phyloP scores from a whole-genome alignment of 2,113 vertebrate genomes.

The Piprites chloris region DNA sequence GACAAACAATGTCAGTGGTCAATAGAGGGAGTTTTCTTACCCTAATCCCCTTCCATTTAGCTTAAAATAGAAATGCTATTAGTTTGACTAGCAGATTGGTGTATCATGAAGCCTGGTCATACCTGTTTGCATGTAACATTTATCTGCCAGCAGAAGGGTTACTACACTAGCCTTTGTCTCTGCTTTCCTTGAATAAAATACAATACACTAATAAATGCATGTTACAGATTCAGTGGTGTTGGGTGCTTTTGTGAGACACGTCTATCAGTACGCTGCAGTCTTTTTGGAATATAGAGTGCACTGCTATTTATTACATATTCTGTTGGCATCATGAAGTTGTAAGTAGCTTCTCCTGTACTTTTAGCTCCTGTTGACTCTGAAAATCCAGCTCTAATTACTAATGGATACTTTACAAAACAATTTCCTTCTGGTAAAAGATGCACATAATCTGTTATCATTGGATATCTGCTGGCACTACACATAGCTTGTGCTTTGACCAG shows the following conservation, averaged over 20 bases:
- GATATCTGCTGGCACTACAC: neutral
- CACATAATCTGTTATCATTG: neutral
- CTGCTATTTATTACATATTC: neutral
- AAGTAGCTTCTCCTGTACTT: neutral
- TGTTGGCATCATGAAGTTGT: neutral
- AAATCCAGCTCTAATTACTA: neutral
- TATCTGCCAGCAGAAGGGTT: neutral
- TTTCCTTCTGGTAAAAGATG: neutral
- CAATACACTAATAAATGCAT: neutral
- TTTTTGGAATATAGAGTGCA: neutral
- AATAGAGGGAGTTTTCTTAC: slow-evolving; percentile 1
- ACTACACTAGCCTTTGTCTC: neutral
- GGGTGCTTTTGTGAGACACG: neutral
- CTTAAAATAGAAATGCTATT: neutral
- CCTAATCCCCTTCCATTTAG: neutral
- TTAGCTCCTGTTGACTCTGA: neutral
- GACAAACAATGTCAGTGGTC: slow-evolving; percentile 51
- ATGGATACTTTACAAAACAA: neutral
- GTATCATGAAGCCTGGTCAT: neutral
- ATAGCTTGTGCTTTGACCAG: neutral
- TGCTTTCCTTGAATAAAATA: neutral
- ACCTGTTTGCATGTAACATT: neutral
- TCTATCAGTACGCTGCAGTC: neutral
- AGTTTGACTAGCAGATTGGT: neutral
- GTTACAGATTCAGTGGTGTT: neutral